Evolutionary conservation across 2,113 vertebrate species (phyloP).

Genomic region (Vulpes lagopus): DNA sequence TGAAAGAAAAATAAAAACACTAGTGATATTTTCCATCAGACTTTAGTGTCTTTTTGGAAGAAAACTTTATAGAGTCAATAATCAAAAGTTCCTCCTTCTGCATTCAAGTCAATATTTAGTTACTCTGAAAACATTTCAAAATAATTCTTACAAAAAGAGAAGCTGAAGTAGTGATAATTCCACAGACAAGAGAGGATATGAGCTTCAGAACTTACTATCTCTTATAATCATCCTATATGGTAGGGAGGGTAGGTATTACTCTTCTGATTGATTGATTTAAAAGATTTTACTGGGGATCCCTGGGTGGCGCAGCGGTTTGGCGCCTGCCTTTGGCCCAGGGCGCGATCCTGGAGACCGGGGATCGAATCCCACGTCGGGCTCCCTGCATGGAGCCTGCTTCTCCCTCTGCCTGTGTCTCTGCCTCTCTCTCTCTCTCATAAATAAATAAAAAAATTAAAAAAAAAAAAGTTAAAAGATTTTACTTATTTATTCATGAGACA

Average conservation of each 20-base stretch:
- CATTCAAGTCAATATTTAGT: conserved; percentile 17
- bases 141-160: conserved; percentile 27
- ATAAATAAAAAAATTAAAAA: no score
- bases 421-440: no score
- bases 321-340: no score
- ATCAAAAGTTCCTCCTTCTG: not conserved
- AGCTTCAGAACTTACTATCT: not conserved
- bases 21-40: not conserved
- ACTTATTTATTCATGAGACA: no score
- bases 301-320: no score
- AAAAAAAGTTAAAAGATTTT: no score
- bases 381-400: no score
- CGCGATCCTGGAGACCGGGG: no score
- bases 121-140: conserved; percentile 53
- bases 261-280: not conserved
- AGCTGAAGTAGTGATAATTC: not conserved
- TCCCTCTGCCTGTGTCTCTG: no score
- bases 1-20: conserved; percentile 53
- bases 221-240: not conserved
- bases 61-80: conserved; percentile 38
- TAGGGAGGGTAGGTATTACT: not conserved
- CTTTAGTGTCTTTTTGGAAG: conserved; percentile 52
- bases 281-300: no score
- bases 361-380: no score
- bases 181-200: not conserved